phyloP scores from a whole-genome alignment of 2,797 vertebrate genomes.

The Galago senegalensis region DNA sequence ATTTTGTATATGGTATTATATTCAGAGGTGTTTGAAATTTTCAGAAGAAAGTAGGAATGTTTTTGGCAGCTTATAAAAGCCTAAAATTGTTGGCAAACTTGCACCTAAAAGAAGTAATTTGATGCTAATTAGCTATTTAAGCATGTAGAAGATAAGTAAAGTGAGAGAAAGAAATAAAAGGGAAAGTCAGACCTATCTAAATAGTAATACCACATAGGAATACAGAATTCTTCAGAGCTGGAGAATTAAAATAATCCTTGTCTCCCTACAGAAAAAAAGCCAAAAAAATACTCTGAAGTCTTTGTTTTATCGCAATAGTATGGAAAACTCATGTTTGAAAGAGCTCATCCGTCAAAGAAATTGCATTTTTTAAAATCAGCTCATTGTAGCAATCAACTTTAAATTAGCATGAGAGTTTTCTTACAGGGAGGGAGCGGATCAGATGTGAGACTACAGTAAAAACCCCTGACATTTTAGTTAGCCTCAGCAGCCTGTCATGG shows the following conservation, averaged over 20 bases:
- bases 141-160: neutral
- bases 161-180: neutral
- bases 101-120: neutral
- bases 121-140: conserved; percentile 68
- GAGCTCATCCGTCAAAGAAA: conserved; percentile 37
- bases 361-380: conserved; percentile 49
- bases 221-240: neutral
- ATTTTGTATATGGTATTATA: neutral
- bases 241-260: neutral
- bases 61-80: conserved; percentile 48
- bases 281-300: neutral
- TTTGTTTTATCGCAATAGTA: neutral
- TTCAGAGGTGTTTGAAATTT: neutral
- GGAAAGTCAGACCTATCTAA: conserved; percentile 6
- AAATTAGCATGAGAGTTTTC: neutral
- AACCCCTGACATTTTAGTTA: conserved; percentile 34
- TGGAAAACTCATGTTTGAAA: conserved; percentile 16
- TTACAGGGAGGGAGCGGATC: neutral
- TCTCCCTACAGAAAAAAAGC: conserved; percentile 38
- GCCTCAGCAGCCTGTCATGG: neutral
- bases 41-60: conserved; percentile 28
- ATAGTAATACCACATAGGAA: neutral
- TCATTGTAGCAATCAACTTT: conserved; percentile 43
- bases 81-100: conserved; percentile 68
- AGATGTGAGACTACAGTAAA: neutral